Evolutionary conservation across 2,797 vertebrate species (phyloP).

Genomic region (Galagoides demidoff): DNA sequence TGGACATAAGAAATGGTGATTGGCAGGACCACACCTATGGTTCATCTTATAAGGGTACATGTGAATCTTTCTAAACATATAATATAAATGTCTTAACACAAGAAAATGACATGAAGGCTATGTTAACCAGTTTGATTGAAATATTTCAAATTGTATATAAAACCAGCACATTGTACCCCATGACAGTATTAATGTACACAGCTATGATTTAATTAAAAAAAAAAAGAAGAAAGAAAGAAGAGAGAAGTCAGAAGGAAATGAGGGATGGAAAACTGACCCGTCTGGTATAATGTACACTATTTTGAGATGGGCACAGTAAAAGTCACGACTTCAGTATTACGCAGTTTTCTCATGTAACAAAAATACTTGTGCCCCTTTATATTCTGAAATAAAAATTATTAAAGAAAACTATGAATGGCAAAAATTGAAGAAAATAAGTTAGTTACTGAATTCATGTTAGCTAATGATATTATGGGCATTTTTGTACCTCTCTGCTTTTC

Average conservation of each 20-base stretch:
- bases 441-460: background rate
- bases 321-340: background rate
- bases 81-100: no score
- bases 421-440: background rate
- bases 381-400: background rate
- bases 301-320: background rate
- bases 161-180: no score
- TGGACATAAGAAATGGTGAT: background rate
- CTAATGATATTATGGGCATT: background rate
- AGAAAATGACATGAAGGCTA: no score
- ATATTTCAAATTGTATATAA: no score
- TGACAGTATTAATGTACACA: no score
- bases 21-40: no score
- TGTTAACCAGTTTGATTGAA: no score
- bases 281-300: background rate
- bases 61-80: no score
- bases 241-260: background rate
- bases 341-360: background rate
- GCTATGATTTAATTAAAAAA: no score
- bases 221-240: background rate
- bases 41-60: no score
- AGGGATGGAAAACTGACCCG: background rate
- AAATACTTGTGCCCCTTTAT: background rate
- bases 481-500: background rate
- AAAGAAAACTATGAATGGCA: background rate